phyloP scores from a whole-genome alignment of 2,113 vertebrate species.

The Gila orcuttii region DNA sequence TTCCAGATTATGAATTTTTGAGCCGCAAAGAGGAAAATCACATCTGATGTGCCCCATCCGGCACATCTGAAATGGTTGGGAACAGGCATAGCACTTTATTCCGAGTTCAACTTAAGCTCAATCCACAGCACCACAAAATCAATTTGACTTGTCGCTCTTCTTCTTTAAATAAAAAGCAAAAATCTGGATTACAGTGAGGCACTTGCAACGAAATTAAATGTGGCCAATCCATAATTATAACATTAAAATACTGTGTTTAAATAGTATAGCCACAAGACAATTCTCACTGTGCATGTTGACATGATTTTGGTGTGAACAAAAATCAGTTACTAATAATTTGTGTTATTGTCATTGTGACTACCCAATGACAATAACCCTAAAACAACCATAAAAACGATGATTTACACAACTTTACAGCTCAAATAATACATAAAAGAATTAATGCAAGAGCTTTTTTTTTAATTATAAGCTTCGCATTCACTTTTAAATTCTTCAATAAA shows the following conservation, averaged over 20 bases:
- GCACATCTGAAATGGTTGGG: constrained; percentile 55
- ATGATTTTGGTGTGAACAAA: no score
- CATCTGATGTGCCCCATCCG: constrained; percentile 76
- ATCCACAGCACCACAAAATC: background rate
- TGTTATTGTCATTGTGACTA: background rate
- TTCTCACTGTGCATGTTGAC: no score
- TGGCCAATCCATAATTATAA: background rate
- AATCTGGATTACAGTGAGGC: background rate
- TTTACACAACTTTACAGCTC: background rate
- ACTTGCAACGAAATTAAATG: no score
- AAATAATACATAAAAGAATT: background rate
- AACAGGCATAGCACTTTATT: background rate
- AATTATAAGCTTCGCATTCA: background rate
- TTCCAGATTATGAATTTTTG: constrained; percentile 75
- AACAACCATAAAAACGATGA: background rate
- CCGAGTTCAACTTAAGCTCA: background rate
- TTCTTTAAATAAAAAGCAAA: background rate
- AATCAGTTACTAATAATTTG: no score
- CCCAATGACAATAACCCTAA: background rate
- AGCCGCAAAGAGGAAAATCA: constrained; percentile 74
- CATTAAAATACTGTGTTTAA: background rate
- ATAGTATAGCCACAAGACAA: background rate
- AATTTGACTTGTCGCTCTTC: background rate
- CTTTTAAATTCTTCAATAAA: background rate
- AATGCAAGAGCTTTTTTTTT: background rate